A percentile compares a stretch with the other conserved stretches of the same genome.
Evolutionary conservation across 2,888 invertebrate species (phyloP).

Genomic region (Cephus rjabovi): DNA sequence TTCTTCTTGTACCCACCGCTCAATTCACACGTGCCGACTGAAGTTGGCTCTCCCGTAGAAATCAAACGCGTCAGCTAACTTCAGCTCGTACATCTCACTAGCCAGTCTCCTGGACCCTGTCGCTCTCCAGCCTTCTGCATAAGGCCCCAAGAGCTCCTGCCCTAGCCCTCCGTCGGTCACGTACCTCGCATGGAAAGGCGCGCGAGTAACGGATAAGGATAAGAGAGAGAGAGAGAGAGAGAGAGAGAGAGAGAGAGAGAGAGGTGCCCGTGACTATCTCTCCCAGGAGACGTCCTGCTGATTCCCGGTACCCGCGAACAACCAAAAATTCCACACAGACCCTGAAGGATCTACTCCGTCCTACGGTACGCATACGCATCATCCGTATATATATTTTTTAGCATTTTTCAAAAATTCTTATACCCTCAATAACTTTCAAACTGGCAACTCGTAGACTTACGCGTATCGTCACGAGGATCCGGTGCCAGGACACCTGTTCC

Average conservation of each 20-base stretch:
- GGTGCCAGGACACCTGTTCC: too few species aligned
- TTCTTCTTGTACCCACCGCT: background rate
- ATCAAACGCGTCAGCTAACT: too few species aligned
- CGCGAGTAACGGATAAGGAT: constrained; percentile 5
- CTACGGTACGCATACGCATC: too few species aligned
- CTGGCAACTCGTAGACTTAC: too few species aligned
- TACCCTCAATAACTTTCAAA: too few species aligned
- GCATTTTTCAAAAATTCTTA: too few species aligned
- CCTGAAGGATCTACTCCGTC: constrained; percentile 12
- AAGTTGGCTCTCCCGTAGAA: too few species aligned
- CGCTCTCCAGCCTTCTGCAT: background rate
- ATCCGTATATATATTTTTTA: too few species aligned
- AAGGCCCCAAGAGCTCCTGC: background rate
- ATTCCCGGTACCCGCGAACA: constrained; percentile 20
- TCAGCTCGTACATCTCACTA: too few species aligned
- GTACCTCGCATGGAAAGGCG: background rate
- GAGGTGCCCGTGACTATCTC: background rate
- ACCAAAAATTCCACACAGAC: constrained; percentile 23
- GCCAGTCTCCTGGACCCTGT: background rate
- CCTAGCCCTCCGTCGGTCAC: background rate
- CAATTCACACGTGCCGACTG: too few species aligned
- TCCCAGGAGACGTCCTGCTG: constrained; percentile 11
- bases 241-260: background rate
- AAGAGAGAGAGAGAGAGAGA: constrained; percentile 1
- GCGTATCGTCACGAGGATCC: too few species aligned